These are phyloP conservation scores for Eutolmus rufibarbis DNA, from an alignment of 2,888 invertebrate species.

Conservation along the genomic window DNA sequence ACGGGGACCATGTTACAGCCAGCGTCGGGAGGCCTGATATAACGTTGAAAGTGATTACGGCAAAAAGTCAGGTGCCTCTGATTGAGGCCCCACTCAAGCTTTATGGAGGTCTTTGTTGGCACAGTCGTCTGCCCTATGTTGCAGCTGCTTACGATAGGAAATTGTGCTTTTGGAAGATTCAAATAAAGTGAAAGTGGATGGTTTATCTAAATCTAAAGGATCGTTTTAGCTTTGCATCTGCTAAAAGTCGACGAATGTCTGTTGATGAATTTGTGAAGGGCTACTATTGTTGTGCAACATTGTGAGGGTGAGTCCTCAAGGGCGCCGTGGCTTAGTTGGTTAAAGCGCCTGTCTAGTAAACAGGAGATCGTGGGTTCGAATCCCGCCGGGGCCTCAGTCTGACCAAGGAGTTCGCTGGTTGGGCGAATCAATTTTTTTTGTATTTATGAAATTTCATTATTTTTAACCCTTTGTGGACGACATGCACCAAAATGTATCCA, in stretches of 20 bases:
- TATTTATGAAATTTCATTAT: too few relatives aligned
- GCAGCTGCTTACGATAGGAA: conserved; percentile 69
- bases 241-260: neutral
- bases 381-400: conserved; percentile 43
- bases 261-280: neutral
- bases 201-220: neutral
- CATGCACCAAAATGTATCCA: too few relatives aligned
- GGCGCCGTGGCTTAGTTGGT: conserved; percentile 46
- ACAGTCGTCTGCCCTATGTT: conserved; percentile 69
- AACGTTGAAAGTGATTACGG: conserved; percentile 70
- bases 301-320: neutral
- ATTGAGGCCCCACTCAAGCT: conserved; percentile 66
- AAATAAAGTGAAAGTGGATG: conserved; percentile 49
- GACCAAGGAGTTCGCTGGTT: neutral
- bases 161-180: conserved; percentile 69
- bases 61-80: conserved; percentile 66
- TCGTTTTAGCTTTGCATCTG: neutral
- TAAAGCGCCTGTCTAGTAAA: conserved; percentile 46
- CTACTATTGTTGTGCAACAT: neutral
- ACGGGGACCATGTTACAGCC: conserved; percentile 71
- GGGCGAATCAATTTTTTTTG: neutral
- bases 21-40: conserved; percentile 73
- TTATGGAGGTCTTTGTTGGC: conserved; percentile 71
- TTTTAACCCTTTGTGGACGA: neutral
- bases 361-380: conserved; percentile 46